phyloP scores from a whole-genome alignment of 2,113 vertebrate species.

The Stercorarius parasiticus region DNA sequence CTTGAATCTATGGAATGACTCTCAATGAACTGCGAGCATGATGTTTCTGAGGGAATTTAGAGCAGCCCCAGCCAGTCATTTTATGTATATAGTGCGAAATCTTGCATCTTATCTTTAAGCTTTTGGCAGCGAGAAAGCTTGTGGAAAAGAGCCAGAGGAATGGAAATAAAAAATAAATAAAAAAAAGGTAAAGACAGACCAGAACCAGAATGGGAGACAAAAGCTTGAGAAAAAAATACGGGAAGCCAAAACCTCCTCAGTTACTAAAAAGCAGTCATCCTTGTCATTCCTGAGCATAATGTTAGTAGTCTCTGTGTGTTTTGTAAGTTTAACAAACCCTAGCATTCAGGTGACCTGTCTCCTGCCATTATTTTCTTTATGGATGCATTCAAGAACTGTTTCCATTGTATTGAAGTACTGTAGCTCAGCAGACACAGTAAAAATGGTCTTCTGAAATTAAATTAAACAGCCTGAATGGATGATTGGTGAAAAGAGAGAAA shows the following conservation, averaged over 20 bases:
- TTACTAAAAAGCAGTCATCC: neutral
- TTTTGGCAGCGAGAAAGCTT: neutral
- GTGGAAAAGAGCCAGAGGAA: neutral
- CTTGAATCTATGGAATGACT: neutral
- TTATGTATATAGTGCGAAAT: neutral
- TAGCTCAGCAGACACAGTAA: neutral
- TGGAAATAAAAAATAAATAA: too few relatives aligned
- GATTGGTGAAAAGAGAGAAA: neutral
- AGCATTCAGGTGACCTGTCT: neutral
- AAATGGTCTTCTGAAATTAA: neutral
- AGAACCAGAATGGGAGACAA: neutral
- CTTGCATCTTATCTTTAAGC: neutral
- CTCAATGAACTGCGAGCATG: neutral
- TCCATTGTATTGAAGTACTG: neutral
- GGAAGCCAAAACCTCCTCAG: neutral
- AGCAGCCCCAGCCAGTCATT: neutral
- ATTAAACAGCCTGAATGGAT: neutral
- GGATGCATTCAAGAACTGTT: neutral
- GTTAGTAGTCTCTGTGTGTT: neutral
- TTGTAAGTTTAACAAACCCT: neutral
- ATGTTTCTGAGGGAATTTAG: neutral
- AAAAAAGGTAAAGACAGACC: neutral
- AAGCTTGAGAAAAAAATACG: neutral
- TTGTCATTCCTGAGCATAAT: neutral
- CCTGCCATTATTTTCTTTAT: neutral